Evolutionary conservation across 1,140 invertebrate genomes (phyloP).

Genomic region (Cherax destructor): DNA sequence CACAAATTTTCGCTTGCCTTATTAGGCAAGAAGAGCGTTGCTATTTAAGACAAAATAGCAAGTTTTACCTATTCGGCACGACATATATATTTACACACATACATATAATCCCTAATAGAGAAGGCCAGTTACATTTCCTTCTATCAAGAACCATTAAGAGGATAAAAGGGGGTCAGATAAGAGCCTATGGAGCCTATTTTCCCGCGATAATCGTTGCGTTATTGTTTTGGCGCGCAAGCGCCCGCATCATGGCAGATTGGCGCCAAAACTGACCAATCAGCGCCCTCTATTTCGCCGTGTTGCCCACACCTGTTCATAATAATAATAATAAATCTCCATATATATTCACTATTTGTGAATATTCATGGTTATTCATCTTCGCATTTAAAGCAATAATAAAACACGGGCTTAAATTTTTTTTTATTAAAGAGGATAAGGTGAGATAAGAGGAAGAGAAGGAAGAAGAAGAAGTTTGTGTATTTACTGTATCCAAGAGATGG

Average conservation of each 20-base stretch:
- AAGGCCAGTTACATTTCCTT: neutral
- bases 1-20: no score
- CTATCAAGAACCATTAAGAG: slow-evolving; percentile 23
- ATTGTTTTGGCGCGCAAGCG: slow-evolving; percentile 36
- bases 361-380: no score
- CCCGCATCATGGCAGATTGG: neutral
- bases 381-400: no score
- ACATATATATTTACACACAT: no score
- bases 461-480: neutral
- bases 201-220: slow-evolving; percentile 35
- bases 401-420: no score
- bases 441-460: neutral
- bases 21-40: no score
- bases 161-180: slow-evolving; percentile 35
- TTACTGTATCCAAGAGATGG: neutral
- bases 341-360: no score
- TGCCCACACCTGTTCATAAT: neutral
- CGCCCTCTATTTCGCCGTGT: neutral
- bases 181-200: neutral
- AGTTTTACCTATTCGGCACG: no score
- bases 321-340: no score
- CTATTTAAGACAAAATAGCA: no score
- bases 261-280: slow-evolving; percentile 44
- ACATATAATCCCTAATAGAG: neutral
- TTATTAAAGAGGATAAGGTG: neutral